phyloP scores from a whole-genome alignment of 2,888 invertebrate species.

The Acholoe squamosa region DNA sequence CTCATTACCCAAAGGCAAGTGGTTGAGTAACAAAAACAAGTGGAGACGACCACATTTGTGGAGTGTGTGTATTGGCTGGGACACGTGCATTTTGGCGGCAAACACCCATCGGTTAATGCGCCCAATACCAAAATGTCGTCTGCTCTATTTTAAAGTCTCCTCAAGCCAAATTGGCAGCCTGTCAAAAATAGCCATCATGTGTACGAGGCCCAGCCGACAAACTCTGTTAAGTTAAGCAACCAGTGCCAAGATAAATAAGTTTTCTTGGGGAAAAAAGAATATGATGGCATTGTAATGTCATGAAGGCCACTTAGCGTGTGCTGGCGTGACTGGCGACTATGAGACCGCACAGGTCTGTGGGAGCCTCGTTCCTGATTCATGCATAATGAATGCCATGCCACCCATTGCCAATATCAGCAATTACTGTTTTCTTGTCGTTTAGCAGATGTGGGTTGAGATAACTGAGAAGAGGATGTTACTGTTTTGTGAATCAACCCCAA shows the following conservation, averaged over 20 bases:
- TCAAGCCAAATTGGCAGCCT: not conserved
- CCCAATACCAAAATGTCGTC: not conserved
- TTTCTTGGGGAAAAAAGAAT: not conserved
- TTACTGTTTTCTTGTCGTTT: not conserved
- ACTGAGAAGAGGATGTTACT: too few species aligned
- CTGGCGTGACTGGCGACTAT: slow-evolving; percentile 29
- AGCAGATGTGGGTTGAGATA: not conserved
- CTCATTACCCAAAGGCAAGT: too few species aligned
- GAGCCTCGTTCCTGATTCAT: not conserved
- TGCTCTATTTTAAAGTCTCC: not conserved
- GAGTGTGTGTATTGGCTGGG: too few species aligned
- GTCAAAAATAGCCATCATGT: not conserved
- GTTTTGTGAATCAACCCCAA: too few species aligned
- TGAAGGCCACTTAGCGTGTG: not conserved
- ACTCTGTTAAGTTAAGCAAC: not conserved
- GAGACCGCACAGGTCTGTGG: not conserved
- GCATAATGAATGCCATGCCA: not conserved
- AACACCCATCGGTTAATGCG: not conserved
- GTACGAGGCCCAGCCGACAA: not conserved
- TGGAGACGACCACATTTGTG: too few species aligned
- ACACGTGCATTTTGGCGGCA: not conserved
- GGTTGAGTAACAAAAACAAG: too few species aligned
- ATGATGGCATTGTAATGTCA: not conserved
- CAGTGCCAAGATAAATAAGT: not conserved
- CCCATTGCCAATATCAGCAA: not conserved